Conservation (phyloP, 2,888 invertebrate genomes). For the Drosophila falleni region DNA sequence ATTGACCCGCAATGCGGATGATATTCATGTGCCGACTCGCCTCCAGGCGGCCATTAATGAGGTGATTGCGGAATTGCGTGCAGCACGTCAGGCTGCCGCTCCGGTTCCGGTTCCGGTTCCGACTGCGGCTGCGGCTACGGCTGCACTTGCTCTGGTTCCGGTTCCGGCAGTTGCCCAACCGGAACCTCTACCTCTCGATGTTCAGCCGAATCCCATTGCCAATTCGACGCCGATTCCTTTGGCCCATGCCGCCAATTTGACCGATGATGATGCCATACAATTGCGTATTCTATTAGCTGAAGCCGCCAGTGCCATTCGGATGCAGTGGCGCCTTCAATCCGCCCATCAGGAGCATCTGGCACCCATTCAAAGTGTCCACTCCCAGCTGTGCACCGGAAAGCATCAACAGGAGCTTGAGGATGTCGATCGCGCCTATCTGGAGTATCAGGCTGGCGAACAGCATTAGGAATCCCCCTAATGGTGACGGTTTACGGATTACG, state of each 20-base stretch:
- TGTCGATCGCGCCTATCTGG: constrained; percentile 7
- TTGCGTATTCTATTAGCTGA: constrained; percentile 29
- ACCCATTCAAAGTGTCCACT: background rate
- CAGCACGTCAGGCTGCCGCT: constrained; percentile 23
- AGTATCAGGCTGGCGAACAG: background rate
- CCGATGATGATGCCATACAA: background rate
- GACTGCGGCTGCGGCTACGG: too few relatives aligned
- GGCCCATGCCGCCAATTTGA: background rate
- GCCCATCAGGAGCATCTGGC: constrained; percentile 23
- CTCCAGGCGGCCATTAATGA: constrained; percentile 47
- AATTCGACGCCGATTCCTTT: background rate
- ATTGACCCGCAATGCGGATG: constrained; percentile 22
- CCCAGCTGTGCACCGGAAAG: constrained; percentile 1
- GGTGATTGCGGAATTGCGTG: constrained; percentile 41
- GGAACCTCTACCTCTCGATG: background rate
- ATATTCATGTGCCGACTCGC: constrained; percentile 36
- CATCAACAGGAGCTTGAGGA: constrained; percentile 15
- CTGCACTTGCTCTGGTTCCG: background rate
- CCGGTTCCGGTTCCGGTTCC: background rate
- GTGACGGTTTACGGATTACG: too few relatives aligned
- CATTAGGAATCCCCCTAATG: background rate
- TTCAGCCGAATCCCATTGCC: background rate
- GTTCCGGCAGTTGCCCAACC: background rate
- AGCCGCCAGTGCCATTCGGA: constrained; percentile 12
- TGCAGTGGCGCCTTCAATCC: constrained; percentile 14